Base-by-base conservation (phyloP, 2,797 vertebrate species). In the Steatocranus sp. region DNA sequence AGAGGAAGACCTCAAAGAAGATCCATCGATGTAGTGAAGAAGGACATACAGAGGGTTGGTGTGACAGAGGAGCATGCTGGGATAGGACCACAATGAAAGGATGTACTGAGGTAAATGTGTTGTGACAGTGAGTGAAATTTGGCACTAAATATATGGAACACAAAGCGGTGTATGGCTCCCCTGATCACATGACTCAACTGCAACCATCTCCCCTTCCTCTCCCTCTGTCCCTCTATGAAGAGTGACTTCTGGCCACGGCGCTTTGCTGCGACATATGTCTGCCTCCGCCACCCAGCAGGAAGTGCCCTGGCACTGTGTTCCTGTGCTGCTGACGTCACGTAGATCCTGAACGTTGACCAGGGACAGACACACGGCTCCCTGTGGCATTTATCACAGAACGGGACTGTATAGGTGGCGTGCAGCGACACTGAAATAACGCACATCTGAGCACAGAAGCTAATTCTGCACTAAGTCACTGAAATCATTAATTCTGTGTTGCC, bases 201-300 rank as follows among this genome's bases (percentile, higher is more conserved):
- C 74, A 43, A 7, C 76, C 82, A 66, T 20, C 41, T 48, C 78
- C 23, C 25, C 32, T 23, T 58, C 17, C 34, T 34, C 46, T 38
- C 68, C 18, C 27, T 25, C 82, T 6, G 7, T 36, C 38, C 23
- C 75, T 84, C 82, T 76, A 23, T 76, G 51, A 76, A 82, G 75
- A 84, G 49, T 18, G 87, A 90, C 86, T 93, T 84, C 86, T 94
- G 94, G 93, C 92, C 81, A 34, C 15, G 8, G 77, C 84, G 80
- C 86, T 85, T 81, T 51, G 84, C 76, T 27, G 90, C 70, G 86
- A 93, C 95, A 95, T 95, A 95, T 95, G 95, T 93, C 87, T 80
- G 82, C 91, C 92, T 93, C 89, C 83, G 27, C 86, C 83, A 3
- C 94, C 2, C 94, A 88, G 93, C 92, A 89, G 92, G 93, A 92